Evolutionary conservation across 2,888 invertebrate genomes (phyloP).

Genomic region (Aleiodes leptofemur): DNA sequence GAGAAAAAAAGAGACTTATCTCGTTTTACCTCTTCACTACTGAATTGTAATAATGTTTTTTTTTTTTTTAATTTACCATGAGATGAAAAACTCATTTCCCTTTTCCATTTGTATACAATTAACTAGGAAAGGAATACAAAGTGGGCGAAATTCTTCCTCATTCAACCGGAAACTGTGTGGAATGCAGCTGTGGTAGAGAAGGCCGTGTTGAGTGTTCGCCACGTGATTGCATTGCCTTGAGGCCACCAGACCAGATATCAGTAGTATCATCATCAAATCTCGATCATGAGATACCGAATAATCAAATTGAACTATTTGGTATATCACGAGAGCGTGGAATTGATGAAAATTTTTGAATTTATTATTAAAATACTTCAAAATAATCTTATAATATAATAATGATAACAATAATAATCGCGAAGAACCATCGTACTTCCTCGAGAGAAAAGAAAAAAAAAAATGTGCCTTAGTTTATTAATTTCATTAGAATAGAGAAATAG

Average conservation of each 20-base stretch:
- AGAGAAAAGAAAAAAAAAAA: neutral
- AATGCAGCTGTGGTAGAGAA: slow-evolving; percentile 81
- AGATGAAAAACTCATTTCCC: neutral
- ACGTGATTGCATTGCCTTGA: slow-evolving; percentile 68
- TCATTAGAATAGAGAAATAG: slow-evolving; percentile 10
- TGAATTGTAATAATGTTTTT: too few relatives aligned
- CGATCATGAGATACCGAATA: slow-evolving; percentile 61
- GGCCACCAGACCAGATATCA: slow-evolving; percentile 62
- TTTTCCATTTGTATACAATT: slow-evolving; percentile 29
- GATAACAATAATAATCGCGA: slow-evolving; percentile 43
- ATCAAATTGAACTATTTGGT: slow-evolving; percentile 67
- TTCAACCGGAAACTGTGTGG: slow-evolving; percentile 83
- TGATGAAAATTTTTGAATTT: slow-evolving; percentile 66
- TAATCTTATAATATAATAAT: slow-evolving; percentile 44
- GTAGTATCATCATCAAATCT: slow-evolving; percentile 58
- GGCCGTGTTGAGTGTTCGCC: slow-evolving; percentile 73
- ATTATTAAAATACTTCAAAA: neutral
- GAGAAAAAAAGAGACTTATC: too few relatives aligned
- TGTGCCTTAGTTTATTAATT: slow-evolving; percentile 33
- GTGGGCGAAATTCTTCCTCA: slow-evolving; percentile 82
- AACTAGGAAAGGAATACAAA: slow-evolving; percentile 80
- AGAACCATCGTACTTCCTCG: neutral
- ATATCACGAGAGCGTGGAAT: slow-evolving; percentile 64
- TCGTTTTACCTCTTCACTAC: too few relatives aligned
- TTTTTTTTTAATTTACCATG: too few relatives aligned